Conservation (phyloP, 2,888 invertebrate species). For the Ephialtes manifestator region DNA sequence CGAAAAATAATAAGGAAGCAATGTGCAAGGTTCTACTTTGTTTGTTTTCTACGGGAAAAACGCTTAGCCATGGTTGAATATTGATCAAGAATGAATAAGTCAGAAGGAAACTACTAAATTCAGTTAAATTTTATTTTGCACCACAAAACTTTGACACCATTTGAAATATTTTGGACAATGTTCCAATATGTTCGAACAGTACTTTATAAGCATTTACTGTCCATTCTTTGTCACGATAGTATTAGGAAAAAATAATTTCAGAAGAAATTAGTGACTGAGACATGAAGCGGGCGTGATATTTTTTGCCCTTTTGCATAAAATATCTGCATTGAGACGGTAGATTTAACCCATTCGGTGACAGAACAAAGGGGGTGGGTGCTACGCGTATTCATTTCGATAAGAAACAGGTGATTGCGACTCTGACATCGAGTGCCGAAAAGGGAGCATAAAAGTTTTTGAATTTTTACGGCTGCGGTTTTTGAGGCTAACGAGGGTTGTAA, state of each 20-base stretch:
- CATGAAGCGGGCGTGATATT: not conserved
- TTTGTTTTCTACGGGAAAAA: too few species aligned
- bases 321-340: not conserved
- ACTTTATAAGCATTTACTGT: not conserved
- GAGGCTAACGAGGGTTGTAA: conserved; percentile 74
- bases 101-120: too few species aligned
- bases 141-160: too few species aligned
- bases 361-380: not conserved
- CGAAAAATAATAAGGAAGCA: too few species aligned
- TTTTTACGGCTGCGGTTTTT: conserved; percentile 75
- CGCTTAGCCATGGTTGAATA: too few species aligned
- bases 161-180: not conserved
- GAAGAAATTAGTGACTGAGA: not conserved
- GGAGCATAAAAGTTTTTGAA: not conserved
- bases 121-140: too few species aligned
- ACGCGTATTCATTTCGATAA: not conserved
- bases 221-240: not conserved
- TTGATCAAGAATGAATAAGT: too few species aligned
- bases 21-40: too few species aligned
- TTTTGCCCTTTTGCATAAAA: not conserved
- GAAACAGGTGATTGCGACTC: not conserved
- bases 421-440: not conserved
- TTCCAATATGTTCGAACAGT: not conserved
- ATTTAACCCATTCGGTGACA: not conserved
- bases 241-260: not conserved